Evolutionary conservation across 2,113 vertebrate species (phyloP).

Genomic region (Osmerus eperlanus): DNA sequence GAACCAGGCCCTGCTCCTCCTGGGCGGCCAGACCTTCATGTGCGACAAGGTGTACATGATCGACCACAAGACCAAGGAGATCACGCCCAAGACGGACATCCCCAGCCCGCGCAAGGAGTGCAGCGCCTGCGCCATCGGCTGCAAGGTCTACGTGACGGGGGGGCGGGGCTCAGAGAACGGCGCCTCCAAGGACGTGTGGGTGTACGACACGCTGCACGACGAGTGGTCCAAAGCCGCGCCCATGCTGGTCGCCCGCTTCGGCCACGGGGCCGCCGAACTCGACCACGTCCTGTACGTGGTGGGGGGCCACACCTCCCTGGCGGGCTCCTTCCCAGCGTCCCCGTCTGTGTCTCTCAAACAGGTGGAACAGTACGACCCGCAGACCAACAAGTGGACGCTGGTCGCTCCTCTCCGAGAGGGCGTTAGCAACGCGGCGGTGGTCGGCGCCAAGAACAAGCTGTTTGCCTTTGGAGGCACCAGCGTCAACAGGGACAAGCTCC

Average conservation of each 20-base stretch:
- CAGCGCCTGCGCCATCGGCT: constrained; percentile 82
- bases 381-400: constrained; percentile 80
- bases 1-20: constrained; percentile 78
- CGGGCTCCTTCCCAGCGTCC: constrained; percentile 79
- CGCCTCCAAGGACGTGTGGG: constrained; percentile 82
- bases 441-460: constrained; percentile 80
- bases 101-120: constrained; percentile 83
- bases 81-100: constrained; percentile 80
- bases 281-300: constrained; percentile 78
- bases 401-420: constrained; percentile 81
- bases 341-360: constrained; percentile 83
- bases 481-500: constrained; percentile 78
- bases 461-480: constrained; percentile 83
- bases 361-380: constrained; percentile 83
- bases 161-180: constrained; percentile 81
- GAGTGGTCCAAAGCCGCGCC: constrained; percentile 81
- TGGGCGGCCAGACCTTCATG: constrained; percentile 83
- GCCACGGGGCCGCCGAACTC: constrained; percentile 79
- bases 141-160: constrained; percentile 80
- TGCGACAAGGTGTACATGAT: constrained; percentile 84
- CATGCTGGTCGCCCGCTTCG: constrained; percentile 80
- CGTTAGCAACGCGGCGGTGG: constrained; percentile 82
- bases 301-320: constrained; percentile 79
- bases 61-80: constrained; percentile 79
- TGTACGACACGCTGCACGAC: constrained; percentile 80